Base-by-base conservation (phyloP, 2,888 invertebrate genomes). In the Tenthredo scrophulariae region DNA sequence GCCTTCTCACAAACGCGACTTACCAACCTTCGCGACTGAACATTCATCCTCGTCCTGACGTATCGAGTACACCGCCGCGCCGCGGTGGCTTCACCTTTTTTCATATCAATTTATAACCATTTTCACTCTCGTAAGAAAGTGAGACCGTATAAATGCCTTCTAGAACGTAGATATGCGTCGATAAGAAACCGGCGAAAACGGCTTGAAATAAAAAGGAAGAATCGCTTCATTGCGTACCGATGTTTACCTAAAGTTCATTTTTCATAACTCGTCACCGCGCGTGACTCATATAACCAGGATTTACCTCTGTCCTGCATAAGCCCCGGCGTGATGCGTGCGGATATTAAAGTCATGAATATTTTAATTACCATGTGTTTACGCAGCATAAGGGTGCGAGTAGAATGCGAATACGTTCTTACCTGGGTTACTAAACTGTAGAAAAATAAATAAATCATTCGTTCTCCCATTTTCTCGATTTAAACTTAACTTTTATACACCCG, bases 1-100 rank as follows among this genome's bases (percentile, higher is more conserved):
- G 92, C 92, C 89, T 91, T 91, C 89, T 90, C 89, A 90, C 46
- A 46, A 46, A 83, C 67, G 83, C 83, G 83, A 90, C 89, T 88
- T 85, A 87, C 26, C 88, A 87, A 88, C 90, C 89, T 90, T 89
- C 89, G 88, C 88, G 88, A 65, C 43, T 50, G 83, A 83, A 65
- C 83, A 83, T 83, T 83, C 83, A 83, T 83, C 67, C 67, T 83
- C 70, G n/a, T 62, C 80, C 83, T 83, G 83, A 83, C 83, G 83
- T 83, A 83, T 83, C 83, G 67, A 83, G 83, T 83, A 70, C 83
- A 83, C 65, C 83, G 83, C 74, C 74, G 67, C 83, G 43, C 54
- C 7, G 54, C n/a, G n/a, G n/a, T 50, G 70, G 15, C 26, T 40
- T 26, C 37, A 22, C 15, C 67, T 67, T 46, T 65, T 65, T 67